A percentile compares a stretch with the other conserved stretches of the same genome.
Evolutionary conservation across 2,888 invertebrate species (phyloP).

Genomic region (Falcaria lacertinaria): DNA sequence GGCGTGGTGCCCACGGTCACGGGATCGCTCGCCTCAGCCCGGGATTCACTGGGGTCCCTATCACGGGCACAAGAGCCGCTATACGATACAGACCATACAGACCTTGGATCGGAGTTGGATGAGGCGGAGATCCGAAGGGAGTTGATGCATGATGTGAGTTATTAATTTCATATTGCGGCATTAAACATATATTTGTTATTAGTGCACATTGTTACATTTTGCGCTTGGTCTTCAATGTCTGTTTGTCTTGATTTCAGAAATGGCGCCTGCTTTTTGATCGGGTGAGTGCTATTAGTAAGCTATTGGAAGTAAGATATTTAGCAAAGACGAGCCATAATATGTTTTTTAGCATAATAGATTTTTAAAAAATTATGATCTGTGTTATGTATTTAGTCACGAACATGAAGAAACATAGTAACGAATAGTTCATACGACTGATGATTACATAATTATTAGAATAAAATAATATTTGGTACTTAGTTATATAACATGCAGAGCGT

Average conservation of each 20-base stretch:
- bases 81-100: conserved; percentile 90
- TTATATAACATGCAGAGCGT: too few relatives aligned
- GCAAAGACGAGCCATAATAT: too few relatives aligned
- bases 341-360: too few relatives aligned
- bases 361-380: too few relatives aligned
- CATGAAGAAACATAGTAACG: too few relatives aligned
- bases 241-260: conserved; percentile 82
- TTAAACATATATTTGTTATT: too few relatives aligned
- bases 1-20: conserved; percentile 86
- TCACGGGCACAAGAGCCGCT: conserved; percentile 81
- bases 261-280: conserved; percentile 93
- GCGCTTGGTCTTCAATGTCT: not conserved
- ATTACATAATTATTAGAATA: too few relatives aligned
- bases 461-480: too few relatives aligned
- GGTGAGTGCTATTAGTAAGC: conserved; percentile 74
- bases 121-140: conserved; percentile 88
- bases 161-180: too few relatives aligned
- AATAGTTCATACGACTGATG: too few relatives aligned
- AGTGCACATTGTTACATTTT: not conserved
- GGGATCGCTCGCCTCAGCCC: conserved; percentile 81
- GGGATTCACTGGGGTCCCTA: conserved; percentile 79
- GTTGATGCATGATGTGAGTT: conserved; percentile 88
- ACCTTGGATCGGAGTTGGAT: conserved; percentile 88
- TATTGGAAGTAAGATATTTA: not conserved
- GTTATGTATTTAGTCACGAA: too few relatives aligned